Evolutionary conservation across 2,888 invertebrate species (phyloP).

Genomic region (Cantharis nigra): DNA sequence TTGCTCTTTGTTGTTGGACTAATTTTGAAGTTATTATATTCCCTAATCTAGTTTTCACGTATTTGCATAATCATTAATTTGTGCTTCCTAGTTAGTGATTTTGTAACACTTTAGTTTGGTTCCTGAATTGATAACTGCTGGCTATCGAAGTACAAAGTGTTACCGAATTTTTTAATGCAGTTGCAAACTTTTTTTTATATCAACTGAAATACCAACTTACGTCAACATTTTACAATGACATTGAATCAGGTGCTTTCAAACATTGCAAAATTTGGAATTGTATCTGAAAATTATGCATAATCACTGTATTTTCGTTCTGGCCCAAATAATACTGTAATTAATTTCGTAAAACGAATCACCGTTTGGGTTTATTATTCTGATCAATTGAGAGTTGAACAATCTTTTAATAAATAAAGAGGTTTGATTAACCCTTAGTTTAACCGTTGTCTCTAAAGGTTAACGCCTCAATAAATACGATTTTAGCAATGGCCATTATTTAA

Average conservation of each 20-base stretch:
- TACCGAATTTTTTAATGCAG: background rate
- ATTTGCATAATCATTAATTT: background rate
- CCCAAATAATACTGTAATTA: background rate
- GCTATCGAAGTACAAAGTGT: background rate
- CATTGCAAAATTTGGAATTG: background rate
- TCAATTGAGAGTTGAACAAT: background rate
- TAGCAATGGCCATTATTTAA: slow-evolving; percentile 21
- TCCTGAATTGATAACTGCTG: background rate
- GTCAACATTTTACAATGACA: background rate
- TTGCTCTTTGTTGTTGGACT: background rate
- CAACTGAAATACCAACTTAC: background rate
- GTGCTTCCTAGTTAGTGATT: background rate
- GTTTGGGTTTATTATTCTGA: background rate
- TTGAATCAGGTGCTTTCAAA: background rate
- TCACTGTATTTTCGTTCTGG: background rate
- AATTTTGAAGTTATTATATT: background rate
- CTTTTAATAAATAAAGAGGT: background rate
- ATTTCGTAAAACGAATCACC: background rate
- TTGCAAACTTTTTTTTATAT: background rate
- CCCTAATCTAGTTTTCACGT: background rate
- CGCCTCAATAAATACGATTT: slow-evolving; percentile 20
- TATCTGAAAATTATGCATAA: background rate
- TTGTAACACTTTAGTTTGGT: background rate
- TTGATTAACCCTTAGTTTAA: slow-evolving; percentile 8
- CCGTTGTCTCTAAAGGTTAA: slow-evolving; percentile 22